Evolutionary conservation across 2,113 vertebrate species (phyloP).

Genomic region (Ictidomys tridecemlineatus): DNA sequence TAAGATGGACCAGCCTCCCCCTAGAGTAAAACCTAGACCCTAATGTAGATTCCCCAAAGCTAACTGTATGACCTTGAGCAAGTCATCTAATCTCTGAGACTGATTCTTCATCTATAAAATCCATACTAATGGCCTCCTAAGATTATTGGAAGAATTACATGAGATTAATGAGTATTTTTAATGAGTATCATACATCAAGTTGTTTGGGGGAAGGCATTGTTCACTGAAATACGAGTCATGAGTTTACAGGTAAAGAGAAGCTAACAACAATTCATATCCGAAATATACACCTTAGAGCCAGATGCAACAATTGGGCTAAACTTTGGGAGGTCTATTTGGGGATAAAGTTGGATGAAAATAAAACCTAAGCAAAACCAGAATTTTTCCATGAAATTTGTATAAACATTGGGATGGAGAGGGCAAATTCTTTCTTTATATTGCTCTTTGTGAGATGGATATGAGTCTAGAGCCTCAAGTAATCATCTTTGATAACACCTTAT

Average conservation of each 20-base stretch:
- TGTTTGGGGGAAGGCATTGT: neutral
- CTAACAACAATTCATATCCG: neutral
- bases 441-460: neutral
- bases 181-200: neutral
- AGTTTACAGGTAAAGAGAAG: constrained; percentile 26
- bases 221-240: neutral
- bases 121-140: neutral
- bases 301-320: neutral
- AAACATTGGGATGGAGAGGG: neutral
- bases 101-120: constrained; percentile 28
- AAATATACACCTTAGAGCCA: neutral
- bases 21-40: neutral
- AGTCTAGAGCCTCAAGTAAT: neutral
- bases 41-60: neutral
- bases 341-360: too few species aligned
- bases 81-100: neutral
- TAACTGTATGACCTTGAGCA: neutral
- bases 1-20: neutral
- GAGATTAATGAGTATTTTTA: neutral
- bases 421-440: neutral
- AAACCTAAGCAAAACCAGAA: neutral
- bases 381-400: neutral
- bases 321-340: neutral
- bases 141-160: neutral
- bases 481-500: neutral